phyloP scores from a whole-genome alignment of 2,113 vertebrate species.

The Pseudopodoces humilis region DNA sequence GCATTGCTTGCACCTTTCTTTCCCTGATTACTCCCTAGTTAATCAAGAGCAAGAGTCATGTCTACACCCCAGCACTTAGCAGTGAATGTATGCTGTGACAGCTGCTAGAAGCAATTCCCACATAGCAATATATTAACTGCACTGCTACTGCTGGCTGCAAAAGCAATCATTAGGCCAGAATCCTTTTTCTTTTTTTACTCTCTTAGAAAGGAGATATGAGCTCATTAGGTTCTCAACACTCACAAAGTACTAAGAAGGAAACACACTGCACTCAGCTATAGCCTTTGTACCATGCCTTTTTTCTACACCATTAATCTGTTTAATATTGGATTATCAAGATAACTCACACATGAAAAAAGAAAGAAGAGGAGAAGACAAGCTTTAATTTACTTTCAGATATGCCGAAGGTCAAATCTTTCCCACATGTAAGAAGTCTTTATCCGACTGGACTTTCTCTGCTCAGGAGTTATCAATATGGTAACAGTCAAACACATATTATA shows the following conservation, averaged over 20 bases:
- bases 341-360: neutral
- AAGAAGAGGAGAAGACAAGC: neutral
- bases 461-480: neutral
- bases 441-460: neutral
- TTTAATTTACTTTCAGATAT: neutral
- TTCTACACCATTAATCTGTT: conserved; percentile 13
- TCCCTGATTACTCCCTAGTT: neutral
- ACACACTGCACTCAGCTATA: neutral
- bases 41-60: neutral
- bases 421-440: neutral
- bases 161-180: conserved; percentile 26
- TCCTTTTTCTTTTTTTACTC: neutral
- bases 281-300: neutral
- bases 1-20: neutral
- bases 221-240: conserved; percentile 23
- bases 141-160: neutral
- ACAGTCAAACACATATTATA: neutral
- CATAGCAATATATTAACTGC: conserved; percentile 9
- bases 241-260: neutral
- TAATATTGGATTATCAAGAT: conserved; percentile 27
- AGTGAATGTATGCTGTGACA: neutral
- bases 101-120: conserved; percentile 29
- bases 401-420: neutral
- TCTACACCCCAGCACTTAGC: conserved; percentile 21
- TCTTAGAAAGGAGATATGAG: conserved; percentile 4